Percentiles rank a stretch among this genome's conserved stretches.
These are phyloP conservation scores for Aphis gossypii DNA, from an alignment of 1,140 invertebrate genomes.

Conservation along the genomic window DNA sequence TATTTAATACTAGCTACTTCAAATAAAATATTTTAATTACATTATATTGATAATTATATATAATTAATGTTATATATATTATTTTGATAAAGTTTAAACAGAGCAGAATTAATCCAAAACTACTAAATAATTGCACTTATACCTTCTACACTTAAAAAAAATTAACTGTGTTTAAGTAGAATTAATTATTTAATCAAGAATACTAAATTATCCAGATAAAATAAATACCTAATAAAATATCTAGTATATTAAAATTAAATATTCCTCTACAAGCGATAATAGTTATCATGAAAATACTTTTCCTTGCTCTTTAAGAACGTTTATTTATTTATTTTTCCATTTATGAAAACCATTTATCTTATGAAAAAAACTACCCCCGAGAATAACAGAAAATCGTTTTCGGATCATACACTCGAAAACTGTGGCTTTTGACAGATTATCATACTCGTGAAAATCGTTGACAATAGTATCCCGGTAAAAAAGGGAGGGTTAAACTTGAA, in stretches of 20 bases:
- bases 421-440: constrained; percentile 55
- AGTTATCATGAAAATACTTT: not conserved
- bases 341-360: constrained; percentile 31
- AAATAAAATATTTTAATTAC: not conserved
- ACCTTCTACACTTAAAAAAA: not conserved
- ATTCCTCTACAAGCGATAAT: not conserved
- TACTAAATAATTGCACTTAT: not conserved
- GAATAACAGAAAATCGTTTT: not conserved
- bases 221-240: not conserved
- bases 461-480: constrained; percentile 25
- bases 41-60: not conserved
- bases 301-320: not conserved
- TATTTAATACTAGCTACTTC: not conserved
- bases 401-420: constrained; percentile 38
- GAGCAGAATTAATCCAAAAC: not conserved
- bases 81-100: not conserved
- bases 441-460: constrained; percentile 21
- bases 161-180: not conserved
- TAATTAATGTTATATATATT: too few relatives aligned
- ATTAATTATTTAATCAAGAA: not conserved
- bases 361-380: not conserved
- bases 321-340: not conserved
- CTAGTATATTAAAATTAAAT: not conserved
- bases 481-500: constrained; percentile 35
- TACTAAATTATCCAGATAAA: not conserved